These are phyloP conservation scores for Nannospalax galili DNA, from an alignment of 2,113 vertebrate species.

Conservation along the genomic window DNA sequence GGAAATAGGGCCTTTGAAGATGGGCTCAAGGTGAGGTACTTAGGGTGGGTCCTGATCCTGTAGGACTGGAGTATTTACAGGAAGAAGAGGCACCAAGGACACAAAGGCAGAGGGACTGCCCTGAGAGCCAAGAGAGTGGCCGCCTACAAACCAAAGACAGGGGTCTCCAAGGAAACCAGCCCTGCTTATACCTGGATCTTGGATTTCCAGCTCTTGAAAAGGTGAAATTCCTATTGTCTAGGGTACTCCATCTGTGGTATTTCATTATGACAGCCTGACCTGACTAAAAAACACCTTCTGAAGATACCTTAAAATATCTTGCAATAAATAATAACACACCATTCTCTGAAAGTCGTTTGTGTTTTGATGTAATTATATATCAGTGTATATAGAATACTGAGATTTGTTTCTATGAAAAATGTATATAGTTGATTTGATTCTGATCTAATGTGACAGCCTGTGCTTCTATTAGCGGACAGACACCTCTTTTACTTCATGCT, in stretches of 20 bases:
- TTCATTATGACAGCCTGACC: not conserved
- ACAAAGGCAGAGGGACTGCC: not conserved
- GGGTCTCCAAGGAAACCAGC: not conserved
- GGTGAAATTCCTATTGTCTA: not conserved
- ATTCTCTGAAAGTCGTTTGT: not conserved
- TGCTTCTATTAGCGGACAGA: not conserved
- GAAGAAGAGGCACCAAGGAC: not conserved
- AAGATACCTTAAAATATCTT: slow-evolving; percentile 19
- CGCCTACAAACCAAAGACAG: not conserved
- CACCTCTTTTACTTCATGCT: not conserved
- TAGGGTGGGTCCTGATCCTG: not conserved
- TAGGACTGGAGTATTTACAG: not conserved
- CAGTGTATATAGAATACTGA: not conserved
- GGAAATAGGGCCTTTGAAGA: not conserved
- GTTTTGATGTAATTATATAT: not conserved
- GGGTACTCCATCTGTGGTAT: not conserved
- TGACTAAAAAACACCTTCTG: not conserved
- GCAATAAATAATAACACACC: not conserved
- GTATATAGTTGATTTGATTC: not conserved
- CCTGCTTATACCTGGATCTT: not conserved
- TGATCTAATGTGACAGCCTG: not conserved
- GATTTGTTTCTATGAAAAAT: not conserved
- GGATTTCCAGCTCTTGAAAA: not conserved
- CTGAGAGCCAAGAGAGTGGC: not conserved
- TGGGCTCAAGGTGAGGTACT: not conserved